These are phyloP conservation scores for Erynnis tages DNA, from an alignment of 2,888 invertebrate species.

Conservation along the genomic window DNA sequence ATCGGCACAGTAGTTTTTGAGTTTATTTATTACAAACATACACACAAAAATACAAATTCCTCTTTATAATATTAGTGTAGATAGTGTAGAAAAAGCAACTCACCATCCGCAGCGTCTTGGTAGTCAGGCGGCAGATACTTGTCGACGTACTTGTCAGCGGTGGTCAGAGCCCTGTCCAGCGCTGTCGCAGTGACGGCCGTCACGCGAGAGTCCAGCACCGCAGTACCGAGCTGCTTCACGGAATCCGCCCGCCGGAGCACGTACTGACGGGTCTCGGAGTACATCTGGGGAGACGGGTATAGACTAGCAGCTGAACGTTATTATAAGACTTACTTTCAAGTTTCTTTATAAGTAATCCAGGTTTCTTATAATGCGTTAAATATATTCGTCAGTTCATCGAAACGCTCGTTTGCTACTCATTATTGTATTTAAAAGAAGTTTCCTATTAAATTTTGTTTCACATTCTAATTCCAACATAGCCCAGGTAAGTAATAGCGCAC, in stretches of 20 bases:
- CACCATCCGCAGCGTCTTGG: slow-evolving; percentile 85
- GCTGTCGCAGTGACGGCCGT: slow-evolving; percentile 88
- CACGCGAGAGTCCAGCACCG: slow-evolving; percentile 86
- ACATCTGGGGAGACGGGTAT: slow-evolving; percentile 80
- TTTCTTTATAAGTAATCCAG: neutral
- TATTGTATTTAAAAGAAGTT: no score
- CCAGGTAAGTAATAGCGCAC: no score
- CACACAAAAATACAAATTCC: no score
- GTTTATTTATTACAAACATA: no score
- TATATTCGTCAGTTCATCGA: no score
- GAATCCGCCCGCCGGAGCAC: slow-evolving; percentile 91
- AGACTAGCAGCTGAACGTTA: slow-evolving; percentile 4
- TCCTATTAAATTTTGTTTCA: no score
- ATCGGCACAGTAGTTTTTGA: no score
- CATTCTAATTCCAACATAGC: no score
- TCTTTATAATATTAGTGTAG: no score
- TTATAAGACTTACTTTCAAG: neutral
- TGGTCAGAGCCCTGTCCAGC: slow-evolving; percentile 87
- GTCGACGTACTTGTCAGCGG: slow-evolving; percentile 91
- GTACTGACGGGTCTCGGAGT: slow-evolving; percentile 89
- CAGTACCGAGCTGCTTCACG: slow-evolving; percentile 88
- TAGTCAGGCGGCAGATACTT: slow-evolving; percentile 88
- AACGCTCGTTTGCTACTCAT: no score
- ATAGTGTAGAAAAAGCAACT: no score
- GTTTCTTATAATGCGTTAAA: no score